A percentile compares a stretch with the other conserved stretches of the same genome.
phyloP scores from a whole-genome alignment of 2,113 vertebrate species.

The Coreoperca whiteheadi region DNA sequence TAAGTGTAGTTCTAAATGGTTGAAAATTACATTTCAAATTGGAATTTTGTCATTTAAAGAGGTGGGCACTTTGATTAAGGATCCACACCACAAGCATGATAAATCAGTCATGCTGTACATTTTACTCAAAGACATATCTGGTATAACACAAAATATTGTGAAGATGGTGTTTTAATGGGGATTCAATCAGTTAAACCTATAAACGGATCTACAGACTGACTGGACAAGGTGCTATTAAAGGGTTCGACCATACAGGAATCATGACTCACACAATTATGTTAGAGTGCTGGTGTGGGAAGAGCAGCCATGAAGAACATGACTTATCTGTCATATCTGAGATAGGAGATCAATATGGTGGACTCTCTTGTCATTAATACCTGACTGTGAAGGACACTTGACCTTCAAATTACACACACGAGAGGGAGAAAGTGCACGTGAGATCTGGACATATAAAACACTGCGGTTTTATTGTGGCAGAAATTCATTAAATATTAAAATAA shows the following conservation, averaged over 20 bases:
- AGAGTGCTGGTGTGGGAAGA: slow-evolving; percentile 19
- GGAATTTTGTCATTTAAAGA: background rate
- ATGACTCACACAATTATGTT: slow-evolving; percentile 37
- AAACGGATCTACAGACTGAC: slow-evolving; percentile 30
- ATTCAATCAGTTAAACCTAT: slow-evolving; percentile 18
- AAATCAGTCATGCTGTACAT: background rate
- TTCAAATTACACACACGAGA: slow-evolving; percentile 24
- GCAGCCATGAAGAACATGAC: slow-evolving; percentile 9
- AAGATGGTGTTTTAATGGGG: slow-evolving; percentile 2
- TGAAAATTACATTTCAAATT: too few relatives aligned
- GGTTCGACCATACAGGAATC: background rate
- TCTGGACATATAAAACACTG: background rate
- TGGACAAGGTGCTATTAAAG: slow-evolving; percentile 13
- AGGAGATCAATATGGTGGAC: slow-evolving; percentile 40
- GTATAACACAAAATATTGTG: background rate
- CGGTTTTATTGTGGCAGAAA: background rate
- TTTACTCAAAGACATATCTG: background rate
- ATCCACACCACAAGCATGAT: background rate
- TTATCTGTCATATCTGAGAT: slow-evolving; percentile 18
- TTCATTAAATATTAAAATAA: background rate
- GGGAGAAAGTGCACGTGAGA: background rate
- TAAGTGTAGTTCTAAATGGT: background rate
- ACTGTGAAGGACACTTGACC: slow-evolving; percentile 34
- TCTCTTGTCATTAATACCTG: background rate
- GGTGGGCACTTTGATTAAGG: background rate